Evolutionary conservation across 2,888 invertebrate genomes (phyloP).

Genomic region (Synergus itoensis): DNA sequence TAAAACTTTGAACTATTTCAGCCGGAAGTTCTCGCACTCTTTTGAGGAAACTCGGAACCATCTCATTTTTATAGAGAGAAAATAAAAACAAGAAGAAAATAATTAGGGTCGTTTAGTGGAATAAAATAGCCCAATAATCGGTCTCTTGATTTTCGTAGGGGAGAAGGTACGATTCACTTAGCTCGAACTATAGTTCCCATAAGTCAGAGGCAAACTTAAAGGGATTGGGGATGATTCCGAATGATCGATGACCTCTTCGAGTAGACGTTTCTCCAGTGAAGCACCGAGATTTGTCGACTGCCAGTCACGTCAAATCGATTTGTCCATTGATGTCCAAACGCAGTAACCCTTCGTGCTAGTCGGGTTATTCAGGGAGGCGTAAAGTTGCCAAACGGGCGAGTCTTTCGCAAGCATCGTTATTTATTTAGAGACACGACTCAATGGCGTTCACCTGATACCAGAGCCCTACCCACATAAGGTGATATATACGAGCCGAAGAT

Average conservation of each 20-base stretch:
- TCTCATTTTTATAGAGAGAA: background rate
- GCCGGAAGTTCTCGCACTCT: background rate
- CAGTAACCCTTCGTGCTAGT: background rate
- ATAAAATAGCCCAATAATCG: background rate
- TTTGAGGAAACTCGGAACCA: background rate
- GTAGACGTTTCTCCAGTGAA: constrained; percentile 54
- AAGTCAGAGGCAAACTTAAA: constrained; percentile 10
- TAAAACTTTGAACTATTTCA: background rate
- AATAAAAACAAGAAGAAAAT: background rate
- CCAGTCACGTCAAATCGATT: constrained; percentile 72
- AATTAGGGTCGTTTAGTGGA: background rate
- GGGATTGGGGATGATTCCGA: constrained; percentile 31
- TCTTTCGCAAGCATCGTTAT: constrained; percentile 59
- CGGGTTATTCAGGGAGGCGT: constrained; percentile 52
- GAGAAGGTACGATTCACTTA: constrained; percentile 2
- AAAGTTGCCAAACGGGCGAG: constrained; percentile 57
- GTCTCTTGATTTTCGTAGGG: background rate
- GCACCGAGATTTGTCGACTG: constrained; percentile 69
- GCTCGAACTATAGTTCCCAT: background rate
- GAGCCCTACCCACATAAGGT: constrained; percentile 32
- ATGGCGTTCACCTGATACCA: constrained; percentile 63
- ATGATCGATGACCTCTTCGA: constrained; percentile 49
- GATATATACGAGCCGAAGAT: constrained; percentile 48
- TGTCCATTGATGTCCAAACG: constrained; percentile 63
- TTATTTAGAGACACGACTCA: constrained; percentile 67